Base-by-base conservation (phyloP, 2,113 vertebrate species). In the Cisticola juncidis region DNA sequence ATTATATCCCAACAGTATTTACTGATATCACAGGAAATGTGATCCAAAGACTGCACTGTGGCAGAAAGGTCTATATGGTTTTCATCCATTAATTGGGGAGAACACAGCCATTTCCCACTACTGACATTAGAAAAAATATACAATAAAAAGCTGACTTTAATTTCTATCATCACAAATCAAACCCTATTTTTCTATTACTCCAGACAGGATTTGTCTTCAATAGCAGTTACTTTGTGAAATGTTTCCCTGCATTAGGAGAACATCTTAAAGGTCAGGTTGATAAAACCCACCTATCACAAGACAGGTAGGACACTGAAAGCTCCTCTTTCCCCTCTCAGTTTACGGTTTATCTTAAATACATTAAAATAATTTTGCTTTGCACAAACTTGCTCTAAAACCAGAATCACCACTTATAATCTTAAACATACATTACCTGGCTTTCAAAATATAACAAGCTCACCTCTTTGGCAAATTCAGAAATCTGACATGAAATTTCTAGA, bases 41-140 rank as follows among this genome's bases (percentile, higher is more conserved):
- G 38, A 68, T 38, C 51, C 44, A 58, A 50, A 70, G 11, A 36
- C 45, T 51, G 18, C 35, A 42, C 35, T 7, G 12, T 66, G 15
- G 29, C 33, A 71, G 15, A 71, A 21, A 73, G 6, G 12, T 21
- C n/a, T 31, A 1, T 4, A 13, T 22, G 0, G 0, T 85, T 72
- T 69, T 51, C n/a, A 71, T 40, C 36, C 42, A 54, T 13, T 19
- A 18, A n/a, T 5, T 17, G 47, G 36, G 22, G 20, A 64, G 4
- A 15, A 69, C 4, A 26, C 12, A 81, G 24, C 8, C 8, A 76
- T 71, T 95, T 87, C 24, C 42, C 53, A 57, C 28, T 69, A 15
- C 69, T 61, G 36, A 74, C 6, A 18, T 23, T 60, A 56, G 7
- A 81, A 44, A 84, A 78, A 11, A n/a, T 50, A 23, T 3, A 28